Percentiles rank a stretch among this genome's conserved stretches.
These are phyloP conservation scores for Eumacrocentrus americanus DNA, from an alignment of 2,888 invertebrate species.

Conservation along the genomic window DNA sequence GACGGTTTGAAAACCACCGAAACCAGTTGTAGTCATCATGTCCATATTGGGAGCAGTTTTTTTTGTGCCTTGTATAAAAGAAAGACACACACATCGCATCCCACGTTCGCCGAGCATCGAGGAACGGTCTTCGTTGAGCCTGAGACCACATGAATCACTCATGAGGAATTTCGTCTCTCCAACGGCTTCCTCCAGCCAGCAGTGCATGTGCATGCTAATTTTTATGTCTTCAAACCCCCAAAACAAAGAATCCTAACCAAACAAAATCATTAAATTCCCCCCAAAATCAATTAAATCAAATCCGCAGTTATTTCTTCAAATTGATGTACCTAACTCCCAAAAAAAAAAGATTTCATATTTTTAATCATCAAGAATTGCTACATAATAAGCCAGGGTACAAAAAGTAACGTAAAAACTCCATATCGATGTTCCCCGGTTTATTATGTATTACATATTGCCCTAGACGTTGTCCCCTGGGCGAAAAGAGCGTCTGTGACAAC, in stretches of 20 bases:
- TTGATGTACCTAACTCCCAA: no score
- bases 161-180: conserved; percentile 29
- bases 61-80: conserved; percentile 34
- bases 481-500: conserved; percentile 18
- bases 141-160: conserved; percentile 31
- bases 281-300: no score
- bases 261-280: no score
- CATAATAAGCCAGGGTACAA: no score
- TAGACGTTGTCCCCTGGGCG: no score
- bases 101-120: not conserved
- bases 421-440: no score
- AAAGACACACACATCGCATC: not conserved
- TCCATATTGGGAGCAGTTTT: conserved; percentile 48
- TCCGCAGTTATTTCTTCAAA: no score
- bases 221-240: not conserved
- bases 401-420: no score
- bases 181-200: conserved; percentile 5
- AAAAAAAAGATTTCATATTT: no score
- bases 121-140: conserved; percentile 1
- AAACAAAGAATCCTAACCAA: no score
- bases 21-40: conserved; percentile 47
- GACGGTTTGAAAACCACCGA: conserved; percentile 30
- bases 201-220: not conserved
- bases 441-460: no score
- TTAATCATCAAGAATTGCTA: no score